Evolutionary conservation across 1,140 invertebrate species (phyloP).

Genomic region (Pinna nobilis): DNA sequence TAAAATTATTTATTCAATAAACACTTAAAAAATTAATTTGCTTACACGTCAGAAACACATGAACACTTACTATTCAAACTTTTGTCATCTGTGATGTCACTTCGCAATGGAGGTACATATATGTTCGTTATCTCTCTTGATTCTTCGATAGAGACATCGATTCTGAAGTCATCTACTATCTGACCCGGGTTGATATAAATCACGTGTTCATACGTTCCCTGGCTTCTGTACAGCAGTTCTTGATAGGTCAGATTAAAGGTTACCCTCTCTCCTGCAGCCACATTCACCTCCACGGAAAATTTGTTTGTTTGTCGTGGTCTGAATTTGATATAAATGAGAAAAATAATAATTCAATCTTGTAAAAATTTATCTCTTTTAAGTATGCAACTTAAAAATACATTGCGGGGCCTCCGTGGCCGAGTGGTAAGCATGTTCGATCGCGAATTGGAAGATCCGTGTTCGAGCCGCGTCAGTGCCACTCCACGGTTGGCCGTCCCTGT

Average conservation of each 20-base stretch:
- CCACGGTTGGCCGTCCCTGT: too few relatives aligned
- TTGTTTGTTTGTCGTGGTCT: constrained; percentile 48
- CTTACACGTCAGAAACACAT: too few relatives aligned
- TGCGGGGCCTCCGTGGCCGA: too few relatives aligned
- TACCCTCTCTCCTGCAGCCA: constrained; percentile 50
- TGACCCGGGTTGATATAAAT: constrained; percentile 56
- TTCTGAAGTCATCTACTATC: constrained; percentile 43
- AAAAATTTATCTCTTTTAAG: too few relatives aligned
- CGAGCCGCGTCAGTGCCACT: too few relatives aligned
- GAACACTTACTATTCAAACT: too few relatives aligned
- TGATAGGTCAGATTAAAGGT: constrained; percentile 59
- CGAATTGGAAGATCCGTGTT: too few relatives aligned
- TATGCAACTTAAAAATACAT: too few relatives aligned
- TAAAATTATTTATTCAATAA: too few relatives aligned
- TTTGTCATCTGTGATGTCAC: too few relatives aligned
- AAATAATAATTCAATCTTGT: not conserved
- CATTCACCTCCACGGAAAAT: constrained; percentile 61
- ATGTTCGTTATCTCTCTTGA: constrained; percentile 46
- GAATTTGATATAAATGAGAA: constrained; percentile 8
- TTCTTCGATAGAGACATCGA: constrained; percentile 58
- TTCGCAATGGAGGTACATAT: constrained; percentile 47
- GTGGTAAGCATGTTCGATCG: too few relatives aligned
- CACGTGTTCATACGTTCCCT: constrained; percentile 53
- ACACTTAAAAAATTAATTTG: too few relatives aligned
- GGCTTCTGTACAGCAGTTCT: constrained; percentile 47